phyloP scores from a whole-genome alignment of 2,888 invertebrate species.

The Phrixothrix hirtus region DNA sequence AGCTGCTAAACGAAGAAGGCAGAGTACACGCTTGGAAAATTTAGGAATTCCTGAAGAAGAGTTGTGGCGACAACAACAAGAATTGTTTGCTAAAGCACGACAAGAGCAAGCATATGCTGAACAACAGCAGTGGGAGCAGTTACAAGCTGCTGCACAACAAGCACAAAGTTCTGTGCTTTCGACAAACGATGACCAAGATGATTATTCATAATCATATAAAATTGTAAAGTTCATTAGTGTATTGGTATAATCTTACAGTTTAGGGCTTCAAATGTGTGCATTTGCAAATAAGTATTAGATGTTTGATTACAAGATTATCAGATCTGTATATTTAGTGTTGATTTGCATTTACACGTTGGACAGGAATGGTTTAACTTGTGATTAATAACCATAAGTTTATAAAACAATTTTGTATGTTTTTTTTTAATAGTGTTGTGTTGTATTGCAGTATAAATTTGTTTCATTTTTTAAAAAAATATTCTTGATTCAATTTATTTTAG shows the following conservation, averaged over 20 bases:
- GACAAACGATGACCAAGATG: conserved; percentile 59
- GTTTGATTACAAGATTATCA: too few species aligned
- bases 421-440: too few species aligned
- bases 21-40: conserved; percentile 95
- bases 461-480: too few species aligned
- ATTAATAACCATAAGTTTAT: too few species aligned
- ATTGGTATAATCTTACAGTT: too few species aligned
- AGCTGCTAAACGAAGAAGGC: conserved; percentile 91
- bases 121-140: conserved; percentile 88
- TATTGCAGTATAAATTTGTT: too few species aligned
- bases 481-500: too few species aligned
- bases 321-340: too few species aligned
- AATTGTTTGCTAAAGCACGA: conserved; percentile 93
- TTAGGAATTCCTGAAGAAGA: conserved; percentile 99
- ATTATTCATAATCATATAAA: conserved; percentile 51
- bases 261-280: neutral
- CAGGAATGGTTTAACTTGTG: too few species aligned
- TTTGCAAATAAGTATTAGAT: neutral
- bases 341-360: too few species aligned
- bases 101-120: conserved; percentile 92
- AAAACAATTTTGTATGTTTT: too few species aligned
- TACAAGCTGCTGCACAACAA: conserved; percentile 71
- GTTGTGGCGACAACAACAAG: conserved; percentile 92
- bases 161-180: conserved; percentile 61
- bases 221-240: neutral